Evolutionary conservation across 2,113 vertebrate species (phyloP), one percentile per base, ranked within the genome.

Genomic region (Puffinus mauretanicus): DNA sequence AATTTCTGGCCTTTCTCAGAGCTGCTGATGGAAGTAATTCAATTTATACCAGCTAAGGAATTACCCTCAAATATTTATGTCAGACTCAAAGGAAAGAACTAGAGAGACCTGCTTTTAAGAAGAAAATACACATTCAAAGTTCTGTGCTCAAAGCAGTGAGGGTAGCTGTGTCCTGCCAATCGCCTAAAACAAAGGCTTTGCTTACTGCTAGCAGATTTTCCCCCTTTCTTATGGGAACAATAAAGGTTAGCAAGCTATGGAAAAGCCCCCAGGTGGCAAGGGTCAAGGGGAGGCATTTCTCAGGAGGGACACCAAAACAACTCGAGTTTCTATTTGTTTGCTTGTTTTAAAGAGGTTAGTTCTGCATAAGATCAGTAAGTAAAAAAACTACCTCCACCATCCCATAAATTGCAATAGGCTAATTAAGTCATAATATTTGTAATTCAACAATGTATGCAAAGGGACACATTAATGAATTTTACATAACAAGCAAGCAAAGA

Each of bases 381-480:
- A 67, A 89, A 92, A 93, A 88, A 27, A 12, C 27, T 82, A 73
- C 29, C 36, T 83, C 58, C 16, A 65, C 55, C 60, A 34, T 49
- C 40, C 52, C 62, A 65, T 70, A 96, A 94, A 92, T 66, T 82
- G 47, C 58, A 96, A 84, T 84, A 9, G 87, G 80, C 76, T 95
- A 84, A 96, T 97, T 96, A 96, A 96, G 76, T 70, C 36, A 57
- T 90, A 93, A 73, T 64, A 92, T 77, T 78, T 94, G 87, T 89
- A 91, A 95, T 92, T 96, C 90, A 65, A 52, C 72, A 77, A 69
- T 29, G 27, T 42, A 71, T 71, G 88, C 76, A 89, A 88, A 94
- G 62, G 64, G 57, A 94, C 62, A 60, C 75, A 69, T 89, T 89
- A 96, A 93, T 88, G 71, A 94, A 83, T 94, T 96, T 88, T 92